These are phyloP conservation scores for Hartigia nigra DNA, from an alignment of 2,888 invertebrate genomes.

Conservation along the genomic window DNA sequence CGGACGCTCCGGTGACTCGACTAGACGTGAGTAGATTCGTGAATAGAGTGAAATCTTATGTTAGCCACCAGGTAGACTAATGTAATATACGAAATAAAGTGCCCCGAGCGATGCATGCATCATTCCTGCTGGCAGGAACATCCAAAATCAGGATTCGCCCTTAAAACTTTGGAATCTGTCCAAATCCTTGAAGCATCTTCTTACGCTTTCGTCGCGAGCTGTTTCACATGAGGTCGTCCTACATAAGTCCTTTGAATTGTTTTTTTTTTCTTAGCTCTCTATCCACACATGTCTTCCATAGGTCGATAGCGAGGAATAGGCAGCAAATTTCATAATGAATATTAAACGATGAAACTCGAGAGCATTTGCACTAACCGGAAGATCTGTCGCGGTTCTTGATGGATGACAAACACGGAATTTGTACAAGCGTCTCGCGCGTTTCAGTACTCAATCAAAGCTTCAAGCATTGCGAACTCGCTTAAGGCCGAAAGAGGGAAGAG, in stretches of 20 bases:
- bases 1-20: not conserved
- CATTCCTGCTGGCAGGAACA: no score
- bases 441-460: not conserved
- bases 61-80: not conserved
- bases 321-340: constrained; percentile 14
- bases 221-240: not conserved
- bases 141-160: no score
- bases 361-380: no score
- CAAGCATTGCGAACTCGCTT: not conserved
- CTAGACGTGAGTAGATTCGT: not conserved
- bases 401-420: constrained; percentile 25
- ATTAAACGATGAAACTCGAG: constrained; percentile 23
- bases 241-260: not conserved
- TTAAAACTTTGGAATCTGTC: not conserved
- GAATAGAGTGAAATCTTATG: not conserved
- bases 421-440: constrained; percentile 12
- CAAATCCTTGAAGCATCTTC: not conserved
- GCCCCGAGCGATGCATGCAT: not conserved
- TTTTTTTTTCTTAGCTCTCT: not conserved
- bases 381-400: constrained; percentile 1
- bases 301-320: not conserved
- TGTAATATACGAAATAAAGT: not conserved
- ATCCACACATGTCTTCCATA: not conserved
- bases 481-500: not conserved
- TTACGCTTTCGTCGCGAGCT: not conserved